phyloP scores from a whole-genome alignment of 2,113 vertebrate species.

The Callipepla squamata region DNA sequence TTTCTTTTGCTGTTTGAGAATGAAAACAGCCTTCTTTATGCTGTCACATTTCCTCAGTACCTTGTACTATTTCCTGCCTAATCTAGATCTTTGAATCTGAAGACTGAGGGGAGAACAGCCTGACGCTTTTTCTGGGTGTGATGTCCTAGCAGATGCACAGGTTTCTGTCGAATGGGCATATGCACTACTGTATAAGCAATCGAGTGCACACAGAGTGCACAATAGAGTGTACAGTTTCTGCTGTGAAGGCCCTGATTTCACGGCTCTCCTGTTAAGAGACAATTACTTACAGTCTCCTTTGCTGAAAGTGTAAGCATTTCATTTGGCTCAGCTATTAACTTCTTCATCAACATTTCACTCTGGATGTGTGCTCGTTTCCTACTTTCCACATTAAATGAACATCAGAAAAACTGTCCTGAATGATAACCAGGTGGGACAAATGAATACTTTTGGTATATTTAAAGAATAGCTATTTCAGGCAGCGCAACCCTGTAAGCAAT shows the following conservation, averaged over 20 bases:
- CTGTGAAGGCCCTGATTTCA: neutral
- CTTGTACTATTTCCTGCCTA: neutral
- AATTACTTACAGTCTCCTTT: neutral
- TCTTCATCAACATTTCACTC: neutral
- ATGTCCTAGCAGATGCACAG: neutral
- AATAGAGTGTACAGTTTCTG: neutral
- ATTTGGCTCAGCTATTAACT: neutral
- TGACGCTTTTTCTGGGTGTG: neutral
- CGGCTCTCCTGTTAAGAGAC: neutral
- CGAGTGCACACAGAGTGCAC: neutral
- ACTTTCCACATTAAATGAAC: neutral
- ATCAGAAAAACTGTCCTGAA: neutral
- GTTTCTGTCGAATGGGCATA: neutral
- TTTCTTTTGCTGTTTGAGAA: neutral
- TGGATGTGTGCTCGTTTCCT: fast-evolving
- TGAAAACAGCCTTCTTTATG: neutral
- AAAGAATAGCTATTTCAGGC: neutral
- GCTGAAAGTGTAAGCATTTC: neutral
- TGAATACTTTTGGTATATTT: neutral
- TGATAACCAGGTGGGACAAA: neutral
- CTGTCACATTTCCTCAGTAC: neutral
- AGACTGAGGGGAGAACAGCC: neutral
- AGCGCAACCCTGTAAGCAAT: neutral
- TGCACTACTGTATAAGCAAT: neutral
- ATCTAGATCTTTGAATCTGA: neutral